phyloP scores from a whole-genome alignment of 2,888 invertebrate genomes.

The Cheilosia grossa region DNA sequence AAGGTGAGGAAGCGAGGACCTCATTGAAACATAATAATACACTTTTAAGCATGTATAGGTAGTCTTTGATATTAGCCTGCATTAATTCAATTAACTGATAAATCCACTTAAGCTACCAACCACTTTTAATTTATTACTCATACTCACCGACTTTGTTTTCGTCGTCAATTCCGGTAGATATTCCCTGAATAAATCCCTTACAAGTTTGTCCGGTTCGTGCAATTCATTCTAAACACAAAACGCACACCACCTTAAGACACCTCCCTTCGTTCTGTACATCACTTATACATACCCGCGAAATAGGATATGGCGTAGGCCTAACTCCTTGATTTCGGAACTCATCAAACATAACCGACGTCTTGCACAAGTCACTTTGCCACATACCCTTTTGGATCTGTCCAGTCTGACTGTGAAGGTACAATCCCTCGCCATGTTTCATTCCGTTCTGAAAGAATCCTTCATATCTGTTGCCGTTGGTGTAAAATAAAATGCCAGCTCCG shows the following conservation, averaged over 20 bases:
- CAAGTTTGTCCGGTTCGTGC: constrained; percentile 78
- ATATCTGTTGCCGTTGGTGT: constrained; percentile 81
- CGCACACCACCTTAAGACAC: neutral
- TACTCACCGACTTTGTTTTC: constrained; percentile 30
- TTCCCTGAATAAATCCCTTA: constrained; percentile 78
- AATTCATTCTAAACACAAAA: constrained; percentile 74
- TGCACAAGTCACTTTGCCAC: constrained; percentile 80
- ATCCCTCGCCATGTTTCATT: constrained; percentile 81
- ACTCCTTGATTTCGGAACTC: constrained; percentile 78
- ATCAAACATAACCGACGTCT: constrained; percentile 80
- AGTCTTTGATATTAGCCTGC: too few species aligned
- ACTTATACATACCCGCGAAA: constrained; percentile 76
- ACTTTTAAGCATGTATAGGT: too few species aligned
- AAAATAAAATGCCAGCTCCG: constrained; percentile 81
- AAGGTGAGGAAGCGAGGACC: too few species aligned
- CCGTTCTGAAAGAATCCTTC: constrained; percentile 81
- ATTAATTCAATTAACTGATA: neutral
- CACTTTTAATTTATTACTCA: too few species aligned
- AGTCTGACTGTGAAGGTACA: constrained; percentile 80
- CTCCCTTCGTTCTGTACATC: neutral
- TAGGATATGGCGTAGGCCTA: constrained; percentile 78
- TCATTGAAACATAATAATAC: too few species aligned
- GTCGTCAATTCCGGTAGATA: constrained; percentile 73
- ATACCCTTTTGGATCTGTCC: constrained; percentile 82
- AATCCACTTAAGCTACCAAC: too few species aligned